A percentile compares a stretch with the other conserved stretches of the same genome.
Evolutionary conservation across 2,888 invertebrate genomes (phyloP).

Genomic region (Cancer borealis): DNA sequence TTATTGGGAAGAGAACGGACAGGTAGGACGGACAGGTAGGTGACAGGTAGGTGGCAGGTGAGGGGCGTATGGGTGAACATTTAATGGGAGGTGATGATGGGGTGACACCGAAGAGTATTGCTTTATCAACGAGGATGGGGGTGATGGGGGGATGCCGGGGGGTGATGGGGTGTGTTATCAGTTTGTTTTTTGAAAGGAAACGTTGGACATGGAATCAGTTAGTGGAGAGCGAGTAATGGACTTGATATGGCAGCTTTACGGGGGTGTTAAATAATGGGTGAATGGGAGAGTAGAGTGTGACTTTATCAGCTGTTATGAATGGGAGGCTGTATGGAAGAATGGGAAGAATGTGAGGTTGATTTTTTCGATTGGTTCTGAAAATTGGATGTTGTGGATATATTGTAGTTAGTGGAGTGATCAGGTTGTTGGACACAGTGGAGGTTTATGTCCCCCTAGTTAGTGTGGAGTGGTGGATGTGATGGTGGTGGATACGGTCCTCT

Average conservation of each 20-base stretch:
- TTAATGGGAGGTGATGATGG: neutral
- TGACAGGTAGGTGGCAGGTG: too few species aligned
- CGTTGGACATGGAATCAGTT: neutral
- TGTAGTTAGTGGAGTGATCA: too few species aligned
- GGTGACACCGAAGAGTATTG: neutral
- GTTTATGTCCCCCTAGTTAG: too few species aligned
- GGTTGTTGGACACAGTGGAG: too few species aligned
- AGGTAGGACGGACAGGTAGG: too few species aligned
- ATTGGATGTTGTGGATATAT: too few species aligned
- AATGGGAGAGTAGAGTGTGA: neutral
- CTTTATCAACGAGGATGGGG: neutral
- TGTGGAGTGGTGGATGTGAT: too few species aligned
- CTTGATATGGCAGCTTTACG: neutral
- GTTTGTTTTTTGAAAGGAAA: neutral
- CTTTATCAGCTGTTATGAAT: conserved; percentile 6
- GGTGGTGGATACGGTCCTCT: too few species aligned
- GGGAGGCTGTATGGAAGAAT: neutral
- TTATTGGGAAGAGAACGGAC: too few species aligned
- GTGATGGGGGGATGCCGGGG: neutral
- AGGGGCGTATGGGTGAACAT: neutral
- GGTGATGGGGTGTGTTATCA: neutral
- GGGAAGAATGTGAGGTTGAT: neutral
- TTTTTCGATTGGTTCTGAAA: too few species aligned
- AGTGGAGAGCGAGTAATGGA: neutral
- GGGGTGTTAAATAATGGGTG: neutral